Evolutionary conservation across 92 coral and sea anemone genomes (phyloP).

Genomic region (Zoanthus gigantus): DNA sequence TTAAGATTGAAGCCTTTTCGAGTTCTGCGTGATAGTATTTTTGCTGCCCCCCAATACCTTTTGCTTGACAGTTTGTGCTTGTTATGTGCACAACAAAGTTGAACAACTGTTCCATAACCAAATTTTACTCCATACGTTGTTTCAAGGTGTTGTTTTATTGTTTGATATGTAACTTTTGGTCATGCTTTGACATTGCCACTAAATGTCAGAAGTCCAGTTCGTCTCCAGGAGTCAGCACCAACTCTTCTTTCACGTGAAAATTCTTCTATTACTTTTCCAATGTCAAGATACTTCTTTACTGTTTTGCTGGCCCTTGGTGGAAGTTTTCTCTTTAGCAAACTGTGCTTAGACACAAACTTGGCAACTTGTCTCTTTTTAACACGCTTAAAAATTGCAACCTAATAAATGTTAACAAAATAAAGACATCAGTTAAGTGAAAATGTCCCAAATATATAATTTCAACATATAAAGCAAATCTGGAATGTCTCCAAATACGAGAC

Average conservation of each 20-base stretch:
- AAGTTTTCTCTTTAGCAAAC: constrained; percentile 37
- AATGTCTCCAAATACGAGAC: too few relatives aligned
- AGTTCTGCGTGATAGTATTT: constrained; percentile 52
- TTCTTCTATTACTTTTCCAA: constrained; percentile 62
- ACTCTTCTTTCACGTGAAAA: constrained; percentile 60
- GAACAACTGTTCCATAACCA: constrained; percentile 72
- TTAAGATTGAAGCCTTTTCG: constrained; percentile 67
- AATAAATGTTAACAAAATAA: too few relatives aligned
- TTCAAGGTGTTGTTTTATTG: constrained; percentile 70
- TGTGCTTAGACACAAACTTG: constrained; percentile 45
- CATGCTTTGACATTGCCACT: constrained; percentile 69
- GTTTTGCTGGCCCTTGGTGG: constrained; percentile 37
- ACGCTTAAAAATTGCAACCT: too few relatives aligned
- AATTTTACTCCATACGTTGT: constrained; percentile 55
- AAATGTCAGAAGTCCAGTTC: constrained; percentile 69
- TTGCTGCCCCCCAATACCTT: constrained; percentile 64
- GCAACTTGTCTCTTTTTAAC: too few relatives aligned
- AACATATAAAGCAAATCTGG: too few relatives aligned
- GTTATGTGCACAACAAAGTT: constrained; percentile 73
- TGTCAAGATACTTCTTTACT: not conserved
- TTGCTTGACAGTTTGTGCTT: constrained; percentile 65
- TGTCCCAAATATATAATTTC: too few relatives aligned
- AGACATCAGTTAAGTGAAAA: too few relatives aligned
- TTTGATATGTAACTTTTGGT: constrained; percentile 70
- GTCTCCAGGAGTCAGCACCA: constrained; percentile 75